Conservation (phyloP, 1,140 invertebrate species). For the Triops cancriformis region DNA sequence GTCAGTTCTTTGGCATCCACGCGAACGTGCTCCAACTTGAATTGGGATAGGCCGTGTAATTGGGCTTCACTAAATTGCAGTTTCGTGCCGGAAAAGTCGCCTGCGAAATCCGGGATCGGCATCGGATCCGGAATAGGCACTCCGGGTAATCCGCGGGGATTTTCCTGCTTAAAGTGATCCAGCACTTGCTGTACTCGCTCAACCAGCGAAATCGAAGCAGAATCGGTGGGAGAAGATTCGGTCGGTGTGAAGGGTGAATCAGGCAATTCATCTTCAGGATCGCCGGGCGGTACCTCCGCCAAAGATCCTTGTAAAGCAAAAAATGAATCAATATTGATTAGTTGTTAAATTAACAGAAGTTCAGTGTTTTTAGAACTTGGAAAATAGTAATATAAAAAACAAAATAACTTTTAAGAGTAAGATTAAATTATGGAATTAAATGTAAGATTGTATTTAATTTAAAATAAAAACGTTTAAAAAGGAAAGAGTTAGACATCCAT, state of each 20-base stretch:
- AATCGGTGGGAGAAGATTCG: neutral
- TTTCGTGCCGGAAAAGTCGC: slow-evolving; percentile 56
- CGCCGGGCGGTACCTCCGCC: slow-evolving; percentile 12
- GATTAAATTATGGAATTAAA: too few species aligned
- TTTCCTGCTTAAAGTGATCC: slow-evolving; percentile 71
- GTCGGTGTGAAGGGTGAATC: slow-evolving; percentile 15
- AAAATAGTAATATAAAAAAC: too few species aligned
- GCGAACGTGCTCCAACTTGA: slow-evolving; percentile 57
- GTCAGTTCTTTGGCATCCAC: slow-evolving; percentile 57
- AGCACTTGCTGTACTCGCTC: slow-evolving; percentile 59
- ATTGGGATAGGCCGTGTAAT: slow-evolving; percentile 65
- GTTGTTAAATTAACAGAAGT: too few species aligned
- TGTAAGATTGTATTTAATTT: too few species aligned
- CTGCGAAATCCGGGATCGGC: slow-evolving; percentile 62
- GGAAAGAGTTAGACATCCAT: too few species aligned
- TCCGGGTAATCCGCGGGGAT: slow-evolving; percentile 66
- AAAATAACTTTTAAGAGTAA: too few species aligned
- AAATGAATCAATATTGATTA: neutral
- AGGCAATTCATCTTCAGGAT: slow-evolving; percentile 26
- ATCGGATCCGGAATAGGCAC: slow-evolving; percentile 50
- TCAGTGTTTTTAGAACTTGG: too few species aligned
- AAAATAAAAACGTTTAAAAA: too few species aligned
- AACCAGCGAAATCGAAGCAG: neutral
- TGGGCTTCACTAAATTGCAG: slow-evolving; percentile 61
- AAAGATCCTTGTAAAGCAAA: too few species aligned